phyloP scores from a whole-genome alignment of 2,797 vertebrate species.

The Varecia variegata region DNA sequence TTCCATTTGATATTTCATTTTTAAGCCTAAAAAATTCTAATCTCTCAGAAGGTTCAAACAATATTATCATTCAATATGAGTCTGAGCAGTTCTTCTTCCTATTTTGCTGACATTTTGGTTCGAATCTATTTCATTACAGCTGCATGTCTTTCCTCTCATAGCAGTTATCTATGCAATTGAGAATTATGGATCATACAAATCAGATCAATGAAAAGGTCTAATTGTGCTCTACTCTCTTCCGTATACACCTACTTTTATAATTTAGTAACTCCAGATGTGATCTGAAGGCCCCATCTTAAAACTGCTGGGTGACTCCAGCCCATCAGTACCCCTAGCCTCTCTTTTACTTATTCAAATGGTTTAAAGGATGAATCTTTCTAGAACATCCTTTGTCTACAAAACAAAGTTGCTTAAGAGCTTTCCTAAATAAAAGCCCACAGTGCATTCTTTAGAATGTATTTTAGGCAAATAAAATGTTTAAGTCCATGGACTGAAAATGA shows the following conservation, averaged over 20 bases:
- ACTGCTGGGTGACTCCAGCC: too few species aligned
- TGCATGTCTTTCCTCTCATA: neutral
- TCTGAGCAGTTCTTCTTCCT: neutral
- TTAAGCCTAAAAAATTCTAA: constrained; percentile 43
- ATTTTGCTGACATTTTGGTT: neutral
- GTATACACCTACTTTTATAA: neutral
- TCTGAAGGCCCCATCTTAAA: neutral
- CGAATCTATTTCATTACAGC: constrained; percentile 43
- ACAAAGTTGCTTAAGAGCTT: neutral
- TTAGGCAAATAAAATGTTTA: constrained; percentile 60
- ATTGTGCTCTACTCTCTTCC: neutral
- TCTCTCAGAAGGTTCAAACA: neutral
- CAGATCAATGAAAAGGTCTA: neutral
- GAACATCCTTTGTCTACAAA: constrained; percentile 51
- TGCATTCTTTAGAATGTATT: constrained; percentile 46
- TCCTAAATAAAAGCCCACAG: constrained; percentile 37
- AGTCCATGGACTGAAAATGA: constrained; percentile 64
- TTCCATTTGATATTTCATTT: neutral
- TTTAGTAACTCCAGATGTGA: neutral
- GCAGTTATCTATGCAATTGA: neutral
- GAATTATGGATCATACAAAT: neutral
- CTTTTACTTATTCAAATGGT: neutral
- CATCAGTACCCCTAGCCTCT: neutral
- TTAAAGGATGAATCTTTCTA: neutral
- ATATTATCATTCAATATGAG: neutral